These are phyloP conservation scores for Pavo muticus DNA, from an alignment of 2,113 vertebrate genomes.

Conservation along the genomic window DNA sequence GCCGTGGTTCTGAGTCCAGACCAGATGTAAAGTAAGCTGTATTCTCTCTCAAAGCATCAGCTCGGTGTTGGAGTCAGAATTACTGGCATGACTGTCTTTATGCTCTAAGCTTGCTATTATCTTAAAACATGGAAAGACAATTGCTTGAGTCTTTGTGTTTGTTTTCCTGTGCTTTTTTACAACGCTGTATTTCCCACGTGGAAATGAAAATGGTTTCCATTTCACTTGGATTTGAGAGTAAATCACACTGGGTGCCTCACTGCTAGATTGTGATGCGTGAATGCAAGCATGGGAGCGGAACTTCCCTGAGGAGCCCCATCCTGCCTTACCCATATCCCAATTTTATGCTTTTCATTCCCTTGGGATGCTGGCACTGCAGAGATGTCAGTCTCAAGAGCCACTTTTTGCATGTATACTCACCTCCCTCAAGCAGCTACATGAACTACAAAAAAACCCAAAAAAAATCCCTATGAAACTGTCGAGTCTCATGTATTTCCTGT, in stretches of 20 bases:
- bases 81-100: background rate
- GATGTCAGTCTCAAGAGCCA: accelerated
- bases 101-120: background rate
- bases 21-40: background rate
- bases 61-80: background rate
- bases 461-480: background rate
- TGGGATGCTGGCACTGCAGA: background rate
- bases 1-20: background rate
- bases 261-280: background rate
- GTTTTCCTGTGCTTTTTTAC: background rate
- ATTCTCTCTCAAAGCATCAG: background rate
- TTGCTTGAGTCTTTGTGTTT: background rate
- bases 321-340: background rate
- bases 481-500: background rate
- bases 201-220: background rate
- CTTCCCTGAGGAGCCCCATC: background rate
- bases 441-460: accelerated
- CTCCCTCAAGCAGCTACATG: background rate
- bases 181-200: background rate
- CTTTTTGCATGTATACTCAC: background rate
- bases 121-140: background rate
- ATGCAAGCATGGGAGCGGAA: background rate
- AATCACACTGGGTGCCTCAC: background rate
- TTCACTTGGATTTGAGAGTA: background rate
- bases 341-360: background rate